A percentile compares a stretch with the other conserved stretches of the same genome.
These are phyloP conservation scores for Nemapogon koenigi DNA, from an alignment of 2,888 invertebrate species.

Conservation along the genomic window DNA sequence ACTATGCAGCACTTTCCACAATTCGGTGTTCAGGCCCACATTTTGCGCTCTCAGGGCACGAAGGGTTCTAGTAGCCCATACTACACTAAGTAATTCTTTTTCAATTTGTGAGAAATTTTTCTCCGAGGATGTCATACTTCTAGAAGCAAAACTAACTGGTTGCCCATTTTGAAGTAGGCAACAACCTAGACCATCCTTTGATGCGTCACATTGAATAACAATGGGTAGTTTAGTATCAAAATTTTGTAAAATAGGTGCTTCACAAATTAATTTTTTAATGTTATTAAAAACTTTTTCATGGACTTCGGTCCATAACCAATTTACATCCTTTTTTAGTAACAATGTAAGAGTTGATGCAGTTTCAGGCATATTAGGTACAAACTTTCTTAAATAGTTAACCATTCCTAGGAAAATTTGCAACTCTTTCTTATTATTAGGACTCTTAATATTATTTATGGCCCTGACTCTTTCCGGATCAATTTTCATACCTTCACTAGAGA, in stretches of 20 bases:
- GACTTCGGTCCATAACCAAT: too few relatives aligned
- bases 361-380: not conserved
- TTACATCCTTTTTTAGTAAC: not conserved
- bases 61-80: too few relatives aligned
- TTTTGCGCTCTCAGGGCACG: too few relatives aligned
- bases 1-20: too few relatives aligned
- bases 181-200: constrained; percentile 19
- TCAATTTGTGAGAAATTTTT: constrained; percentile 32
- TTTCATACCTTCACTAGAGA: too few relatives aligned
- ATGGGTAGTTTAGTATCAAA: constrained; percentile 18
- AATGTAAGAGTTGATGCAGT: not conserved
- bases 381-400: not conserved
- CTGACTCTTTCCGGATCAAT: constrained; percentile 15
- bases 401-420: not conserved
- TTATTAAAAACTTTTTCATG: too few relatives aligned
- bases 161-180: constrained; percentile 25
- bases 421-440: too few relatives aligned
- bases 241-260: constrained; percentile 21
- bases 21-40: too few relatives aligned
- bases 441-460: constrained; percentile 17
- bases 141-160: constrained; percentile 27
- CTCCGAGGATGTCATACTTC: constrained; percentile 23
- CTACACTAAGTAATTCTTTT: constrained; percentile 30
- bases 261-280: not conserved
- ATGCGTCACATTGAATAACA: constrained; percentile 22